phyloP scores from a whole-genome alignment of 2,888 invertebrate species.

The Tenthredo amoena region DNA sequence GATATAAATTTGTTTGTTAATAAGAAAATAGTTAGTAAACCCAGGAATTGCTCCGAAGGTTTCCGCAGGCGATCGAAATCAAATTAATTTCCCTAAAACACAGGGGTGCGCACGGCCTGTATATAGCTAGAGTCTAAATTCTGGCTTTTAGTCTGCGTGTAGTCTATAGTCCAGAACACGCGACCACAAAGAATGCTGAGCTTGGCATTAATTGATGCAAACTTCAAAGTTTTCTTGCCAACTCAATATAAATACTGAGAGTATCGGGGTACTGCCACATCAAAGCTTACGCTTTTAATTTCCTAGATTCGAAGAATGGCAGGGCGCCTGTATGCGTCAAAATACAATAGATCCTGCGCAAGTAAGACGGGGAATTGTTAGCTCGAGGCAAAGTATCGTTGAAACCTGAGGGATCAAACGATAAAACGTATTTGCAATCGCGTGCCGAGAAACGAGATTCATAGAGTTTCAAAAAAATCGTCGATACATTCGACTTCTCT shows the following conservation, averaged over 20 bases:
- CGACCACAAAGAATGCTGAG: constrained; percentile 52
- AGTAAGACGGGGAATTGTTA: constrained; percentile 32
- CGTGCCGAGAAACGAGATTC: not conserved
- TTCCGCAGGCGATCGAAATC: constrained; percentile 40
- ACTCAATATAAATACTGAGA: constrained; percentile 45
- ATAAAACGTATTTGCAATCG: constrained; percentile 28
- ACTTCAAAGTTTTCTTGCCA: constrained; percentile 46
- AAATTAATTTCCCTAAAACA: constrained; percentile 48
- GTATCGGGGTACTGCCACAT: constrained; percentile 37
- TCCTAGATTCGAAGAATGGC: constrained; percentile 20
- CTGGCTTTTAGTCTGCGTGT: constrained; percentile 14
- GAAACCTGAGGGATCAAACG: constrained; percentile 43
- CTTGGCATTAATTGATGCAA: constrained; percentile 48
- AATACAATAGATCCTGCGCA: constrained; percentile 28
- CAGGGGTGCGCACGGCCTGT: constrained; percentile 42
- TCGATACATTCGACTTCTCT: not conserved
- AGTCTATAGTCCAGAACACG: constrained; percentile 15
- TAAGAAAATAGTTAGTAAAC: constrained; percentile 54
- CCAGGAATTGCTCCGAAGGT: constrained; percentile 31
- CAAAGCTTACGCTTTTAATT: constrained; percentile 46
- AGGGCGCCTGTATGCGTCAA: constrained; percentile 26
- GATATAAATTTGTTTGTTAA: constrained; percentile 42
- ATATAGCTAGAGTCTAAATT: constrained; percentile 57
- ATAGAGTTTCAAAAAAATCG: not conserved
- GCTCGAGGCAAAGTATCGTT: constrained; percentile 31